Evolutionary conservation across 1,140 invertebrate genomes (phyloP).

Genomic region (Leguminivora glycinivorella): DNA sequence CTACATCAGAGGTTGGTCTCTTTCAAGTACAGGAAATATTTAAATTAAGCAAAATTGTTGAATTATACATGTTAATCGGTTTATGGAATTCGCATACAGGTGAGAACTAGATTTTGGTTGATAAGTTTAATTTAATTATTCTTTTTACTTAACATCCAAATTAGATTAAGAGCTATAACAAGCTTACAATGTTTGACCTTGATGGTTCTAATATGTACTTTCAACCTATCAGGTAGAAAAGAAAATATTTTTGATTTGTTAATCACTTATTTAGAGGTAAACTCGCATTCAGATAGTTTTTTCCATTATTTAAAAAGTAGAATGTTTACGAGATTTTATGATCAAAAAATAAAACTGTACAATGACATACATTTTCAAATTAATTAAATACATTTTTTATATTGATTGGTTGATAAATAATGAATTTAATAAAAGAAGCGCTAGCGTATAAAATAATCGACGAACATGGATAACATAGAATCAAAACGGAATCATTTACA

Average conservation of each 20-base stretch:
- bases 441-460: constrained; percentile 7
- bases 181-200: too few species aligned
- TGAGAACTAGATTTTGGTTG: too few species aligned
- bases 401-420: background rate
- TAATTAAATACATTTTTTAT: background rate
- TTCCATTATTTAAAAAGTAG: background rate
- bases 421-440: background rate
- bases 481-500: background rate
- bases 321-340: background rate
- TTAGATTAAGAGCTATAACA: too few species aligned
- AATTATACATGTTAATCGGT: background rate
- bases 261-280: too few species aligned
- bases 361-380: background rate
- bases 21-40: constrained; percentile 37
- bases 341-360: background rate
- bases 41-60: background rate
- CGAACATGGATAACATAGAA: background rate
- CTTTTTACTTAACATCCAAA: too few species aligned
- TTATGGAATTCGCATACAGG: too few species aligned
- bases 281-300: too few species aligned
- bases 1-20: constrained; percentile 59
- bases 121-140: too few species aligned
- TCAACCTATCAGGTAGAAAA: too few species aligned
- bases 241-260: too few species aligned
- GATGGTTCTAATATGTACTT: too few species aligned